Evolutionary conservation across 2,113 vertebrate genomes (phyloP).

Genomic region (Uria aalge): DNA sequence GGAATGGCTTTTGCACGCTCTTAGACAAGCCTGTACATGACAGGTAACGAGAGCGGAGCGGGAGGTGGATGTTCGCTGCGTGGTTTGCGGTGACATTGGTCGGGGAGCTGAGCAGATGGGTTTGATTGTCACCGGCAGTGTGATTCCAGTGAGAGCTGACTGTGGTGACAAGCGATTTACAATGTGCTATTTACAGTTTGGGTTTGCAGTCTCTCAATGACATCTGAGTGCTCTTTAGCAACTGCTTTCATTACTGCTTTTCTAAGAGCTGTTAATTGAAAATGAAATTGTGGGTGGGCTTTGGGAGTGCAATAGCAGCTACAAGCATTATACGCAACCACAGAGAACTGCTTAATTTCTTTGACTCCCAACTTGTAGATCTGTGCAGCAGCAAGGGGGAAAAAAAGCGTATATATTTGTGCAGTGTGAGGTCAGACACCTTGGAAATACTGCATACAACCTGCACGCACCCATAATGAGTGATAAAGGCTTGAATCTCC

Average conservation of each 20-base stretch:
- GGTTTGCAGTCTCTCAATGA: constrained; percentile 76
- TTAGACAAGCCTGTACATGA: not conserved
- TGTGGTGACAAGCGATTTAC: constrained; percentile 78
- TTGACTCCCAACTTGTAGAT: not conserved
- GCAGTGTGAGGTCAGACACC: not conserved
- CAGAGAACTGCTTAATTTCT: not conserved
- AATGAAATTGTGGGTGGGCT: constrained; percentile 78
- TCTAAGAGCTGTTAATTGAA: constrained; percentile 80
- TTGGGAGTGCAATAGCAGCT: constrained; percentile 33
- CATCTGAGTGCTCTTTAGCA: constrained; percentile 81
- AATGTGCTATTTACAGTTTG: constrained; percentile 82
- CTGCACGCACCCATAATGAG: not conserved
- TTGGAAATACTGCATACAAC: not conserved
- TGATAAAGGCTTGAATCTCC: not conserved
- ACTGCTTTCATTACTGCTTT: constrained; percentile 78
- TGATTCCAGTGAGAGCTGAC: constrained; percentile 64
- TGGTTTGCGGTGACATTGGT: not conserved
- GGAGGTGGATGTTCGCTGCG: not conserved
- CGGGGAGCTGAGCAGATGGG: constrained; percentile 72
- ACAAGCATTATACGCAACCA: not conserved
- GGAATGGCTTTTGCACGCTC: not conserved
- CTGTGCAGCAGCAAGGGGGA: not conserved
- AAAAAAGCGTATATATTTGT: fast-evolving
- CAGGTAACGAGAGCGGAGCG: constrained; percentile 34
- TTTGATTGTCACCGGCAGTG: constrained; percentile 61